These are phyloP conservation scores for Oriolus oriolus DNA, from an alignment of 2,113 vertebrate species.

Conservation along the genomic window DNA sequence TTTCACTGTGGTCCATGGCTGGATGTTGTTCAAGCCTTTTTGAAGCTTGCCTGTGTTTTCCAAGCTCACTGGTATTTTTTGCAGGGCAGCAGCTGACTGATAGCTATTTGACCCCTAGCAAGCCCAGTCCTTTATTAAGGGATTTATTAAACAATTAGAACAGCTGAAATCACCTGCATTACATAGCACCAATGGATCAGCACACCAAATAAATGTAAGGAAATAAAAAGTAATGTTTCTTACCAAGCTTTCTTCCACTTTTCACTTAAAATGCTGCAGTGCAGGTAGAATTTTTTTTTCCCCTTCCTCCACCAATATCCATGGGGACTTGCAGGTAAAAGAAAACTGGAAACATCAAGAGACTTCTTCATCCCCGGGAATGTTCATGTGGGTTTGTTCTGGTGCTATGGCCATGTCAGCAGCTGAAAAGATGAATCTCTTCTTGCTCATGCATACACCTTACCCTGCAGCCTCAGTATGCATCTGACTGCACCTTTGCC, in stretches of 20 bases:
- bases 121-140: neutral
- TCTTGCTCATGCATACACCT: neutral
- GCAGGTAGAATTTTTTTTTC: neutral
- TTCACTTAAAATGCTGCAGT: neutral
- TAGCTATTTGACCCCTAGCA: neutral
- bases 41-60: neutral
- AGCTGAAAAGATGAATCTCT: neutral
- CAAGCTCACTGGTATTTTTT: neutral
- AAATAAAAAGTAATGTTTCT: neutral
- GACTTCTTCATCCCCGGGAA: neutral
- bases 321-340: neutral
- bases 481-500: neutral
- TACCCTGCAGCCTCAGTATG: neutral
- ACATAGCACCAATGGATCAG: neutral
- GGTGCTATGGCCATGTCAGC: rapidly evolving
- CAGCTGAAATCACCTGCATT: neutral
- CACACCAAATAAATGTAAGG: neutral
- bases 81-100: neutral
- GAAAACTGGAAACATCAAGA: neutral
- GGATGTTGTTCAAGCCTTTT: neutral
- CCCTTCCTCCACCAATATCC: neutral
- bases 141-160: neutral
- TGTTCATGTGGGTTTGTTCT: neutral
- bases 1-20: neutral
- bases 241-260: neutral